Conservation (phyloP, 2,888 invertebrate genomes). For the Lasioglossum pauxillum region DNA sequence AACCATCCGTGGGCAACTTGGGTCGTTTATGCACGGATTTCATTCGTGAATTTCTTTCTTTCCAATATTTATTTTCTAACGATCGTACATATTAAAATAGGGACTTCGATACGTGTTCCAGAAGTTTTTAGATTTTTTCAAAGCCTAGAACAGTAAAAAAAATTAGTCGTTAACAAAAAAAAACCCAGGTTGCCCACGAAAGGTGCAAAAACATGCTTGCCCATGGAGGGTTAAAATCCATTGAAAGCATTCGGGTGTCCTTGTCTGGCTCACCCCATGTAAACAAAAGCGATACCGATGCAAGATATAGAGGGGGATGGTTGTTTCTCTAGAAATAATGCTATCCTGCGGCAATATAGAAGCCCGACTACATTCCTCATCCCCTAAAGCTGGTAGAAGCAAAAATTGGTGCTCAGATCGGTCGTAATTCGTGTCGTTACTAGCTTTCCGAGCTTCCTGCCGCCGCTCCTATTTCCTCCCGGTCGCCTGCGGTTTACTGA, state of each 20-base stretch:
- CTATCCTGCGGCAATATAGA: conserved; percentile 31
- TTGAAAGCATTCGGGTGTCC: background rate
- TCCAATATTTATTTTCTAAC: background rate
- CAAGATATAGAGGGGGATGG: conserved; percentile 23
- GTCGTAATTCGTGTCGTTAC: conserved; percentile 46
- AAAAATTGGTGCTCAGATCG: conserved; percentile 42
- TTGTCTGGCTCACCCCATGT: background rate
- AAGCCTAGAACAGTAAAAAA: background rate
- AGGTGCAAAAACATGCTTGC: background rate
- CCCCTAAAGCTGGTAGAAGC: conserved; percentile 52
- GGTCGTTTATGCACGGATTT: background rate
- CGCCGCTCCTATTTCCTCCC: conserved; percentile 59
- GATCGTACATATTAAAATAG: background rate
- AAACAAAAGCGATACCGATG: conserved; percentile 32
- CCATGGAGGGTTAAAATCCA: background rate
- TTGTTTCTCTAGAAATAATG: conserved; percentile 11
- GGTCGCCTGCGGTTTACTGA: conserved; percentile 60
- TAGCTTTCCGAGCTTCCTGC: conserved; percentile 51
- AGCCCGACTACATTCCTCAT: conserved; percentile 35
- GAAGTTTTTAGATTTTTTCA: background rate
- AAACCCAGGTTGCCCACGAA: background rate
- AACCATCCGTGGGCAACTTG: background rate
- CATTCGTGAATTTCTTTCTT: background rate
- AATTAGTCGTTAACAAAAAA: background rate
- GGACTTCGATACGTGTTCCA: background rate